Evolutionary conservation across 2,888 invertebrate genomes (phyloP).

Genomic region (Amblyjoppa fuscipennis): DNA sequence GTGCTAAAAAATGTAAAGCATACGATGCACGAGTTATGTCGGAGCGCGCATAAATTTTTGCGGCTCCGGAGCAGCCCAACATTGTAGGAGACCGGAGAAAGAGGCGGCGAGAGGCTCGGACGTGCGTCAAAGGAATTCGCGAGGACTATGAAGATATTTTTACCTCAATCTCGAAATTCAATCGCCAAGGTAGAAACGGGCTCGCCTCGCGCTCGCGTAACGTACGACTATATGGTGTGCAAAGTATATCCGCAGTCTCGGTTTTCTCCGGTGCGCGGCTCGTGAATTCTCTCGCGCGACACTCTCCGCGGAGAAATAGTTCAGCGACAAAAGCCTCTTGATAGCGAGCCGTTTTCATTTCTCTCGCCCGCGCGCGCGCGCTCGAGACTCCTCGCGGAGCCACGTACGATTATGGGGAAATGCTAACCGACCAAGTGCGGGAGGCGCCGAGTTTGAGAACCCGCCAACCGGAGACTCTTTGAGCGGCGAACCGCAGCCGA

Average conservation of each 20-base stretch:
- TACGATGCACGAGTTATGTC: too few species aligned
- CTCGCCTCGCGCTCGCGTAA: slow-evolving; percentile 2
- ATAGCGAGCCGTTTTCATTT: slow-evolving; percentile 48
- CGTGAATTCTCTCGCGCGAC: slow-evolving; percentile 52
- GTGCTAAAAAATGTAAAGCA: too few species aligned
- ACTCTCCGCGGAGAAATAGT: slow-evolving; percentile 52
- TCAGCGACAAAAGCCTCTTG: slow-evolving; percentile 51
- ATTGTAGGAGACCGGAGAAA: neutral
- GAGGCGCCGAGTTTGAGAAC: slow-evolving; percentile 51
- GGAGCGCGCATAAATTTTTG: too few species aligned
- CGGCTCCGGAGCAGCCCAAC: too few species aligned
- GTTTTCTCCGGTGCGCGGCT: slow-evolving; percentile 12
- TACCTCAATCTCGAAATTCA: slow-evolving; percentile 52
- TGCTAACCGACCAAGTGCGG: slow-evolving; percentile 29
- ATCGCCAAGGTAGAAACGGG: slow-evolving; percentile 46
- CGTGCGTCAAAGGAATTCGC: slow-evolving; percentile 56
- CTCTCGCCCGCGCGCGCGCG: slow-evolving; percentile 19
- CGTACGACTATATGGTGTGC: neutral
- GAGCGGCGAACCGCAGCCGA: slow-evolving; percentile 76
- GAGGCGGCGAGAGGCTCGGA: neutral
- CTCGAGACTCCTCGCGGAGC: slow-evolving; percentile 17
- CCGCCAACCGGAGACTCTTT: slow-evolving; percentile 68
- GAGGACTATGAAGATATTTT: slow-evolving; percentile 60
- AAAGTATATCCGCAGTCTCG: slow-evolving; percentile 3
- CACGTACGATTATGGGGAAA: slow-evolving; percentile 39